Percentiles rank a stretch among this genome's conserved stretches.
phyloP scores from a whole-genome alignment of 92 coral and sea anemone genomes.

The Palythoa grandis region DNA sequence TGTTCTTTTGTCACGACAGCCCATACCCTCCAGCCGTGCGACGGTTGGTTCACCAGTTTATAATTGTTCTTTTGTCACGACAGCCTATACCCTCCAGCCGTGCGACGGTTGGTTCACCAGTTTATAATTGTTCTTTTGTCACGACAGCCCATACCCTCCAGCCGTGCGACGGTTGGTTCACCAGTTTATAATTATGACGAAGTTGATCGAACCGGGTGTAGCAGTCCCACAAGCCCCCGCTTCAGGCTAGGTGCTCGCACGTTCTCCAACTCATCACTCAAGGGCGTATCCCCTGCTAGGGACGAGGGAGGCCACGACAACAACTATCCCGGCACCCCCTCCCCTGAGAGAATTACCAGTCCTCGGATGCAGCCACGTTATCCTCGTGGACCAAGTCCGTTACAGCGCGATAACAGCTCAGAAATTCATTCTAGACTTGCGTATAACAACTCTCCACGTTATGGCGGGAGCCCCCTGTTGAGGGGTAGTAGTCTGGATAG shows the following conservation, averaged over 20 bases:
- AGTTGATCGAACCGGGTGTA: conserved; percentile 54
- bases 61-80: background rate
- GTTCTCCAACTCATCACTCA: conserved; percentile 81
- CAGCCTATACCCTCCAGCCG: conserved; percentile 81
- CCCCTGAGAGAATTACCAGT: conserved; percentile 28
- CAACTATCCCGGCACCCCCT: conserved; percentile 7
- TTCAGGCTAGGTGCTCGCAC: conserved; percentile 93
- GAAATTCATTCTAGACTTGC: conserved; percentile 64
- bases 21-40: conserved; percentile 76
- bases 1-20: conserved; percentile 51
- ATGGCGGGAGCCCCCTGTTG: conserved; percentile 63
- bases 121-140: conserved; percentile 25
- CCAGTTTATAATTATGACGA: conserved; percentile 75
- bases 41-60: conserved; percentile 53
- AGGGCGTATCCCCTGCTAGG: conserved; percentile 60
- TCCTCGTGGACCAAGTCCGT: conserved; percentile 38
- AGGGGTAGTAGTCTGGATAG: conserved; percentile 39
- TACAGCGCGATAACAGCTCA: conserved; percentile 73
- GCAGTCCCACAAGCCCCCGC: conserved; percentile 74
- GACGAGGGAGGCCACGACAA: conserved; percentile 46
- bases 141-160: conserved; percentile 72
- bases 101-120: conserved; percentile 57
- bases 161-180: conserved; percentile 60
- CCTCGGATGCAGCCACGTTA: conserved; percentile 30
- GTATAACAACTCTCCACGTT: conserved; percentile 68